A percentile compares a stretch with the other conserved stretches of the same genome.
These are phyloP conservation scores for Coelopa frigida DNA, from an alignment of 1,140 invertebrate genomes.

Conservation along the genomic window DNA sequence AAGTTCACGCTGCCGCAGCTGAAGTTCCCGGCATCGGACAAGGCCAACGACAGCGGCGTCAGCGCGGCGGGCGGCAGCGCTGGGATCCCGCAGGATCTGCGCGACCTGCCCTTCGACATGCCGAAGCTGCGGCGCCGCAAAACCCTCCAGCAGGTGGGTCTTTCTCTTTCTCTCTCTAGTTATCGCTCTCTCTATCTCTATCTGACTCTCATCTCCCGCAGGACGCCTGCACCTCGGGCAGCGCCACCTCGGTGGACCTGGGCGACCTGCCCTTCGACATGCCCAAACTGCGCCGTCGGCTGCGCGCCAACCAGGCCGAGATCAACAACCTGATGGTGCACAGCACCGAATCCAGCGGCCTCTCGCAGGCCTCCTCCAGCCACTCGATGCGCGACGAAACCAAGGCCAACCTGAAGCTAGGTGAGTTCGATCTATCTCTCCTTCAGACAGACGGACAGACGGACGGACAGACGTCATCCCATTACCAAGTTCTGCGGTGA, in stretches of 20 bases:
- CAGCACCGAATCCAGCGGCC: slow-evolving; percentile 57
- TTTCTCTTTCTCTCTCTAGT: too few species aligned
- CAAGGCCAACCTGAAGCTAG: slow-evolving; percentile 41
- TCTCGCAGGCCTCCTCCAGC: slow-evolving; percentile 70
- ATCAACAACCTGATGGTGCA: slow-evolving; percentile 44
- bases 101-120: slow-evolving; percentile 80
- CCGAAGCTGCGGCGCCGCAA: slow-evolving; percentile 73
- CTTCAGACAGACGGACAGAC: too few species aligned
- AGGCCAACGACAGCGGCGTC: slow-evolving; percentile 35
- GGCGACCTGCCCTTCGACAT: slow-evolving; percentile 79
- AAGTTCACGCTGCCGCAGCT: slow-evolving; percentile 52
- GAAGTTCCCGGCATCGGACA: slow-evolving; percentile 41
- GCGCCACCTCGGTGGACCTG: slow-evolving; percentile 66
- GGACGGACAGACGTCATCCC: too few species aligned
- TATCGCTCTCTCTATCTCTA: too few species aligned
- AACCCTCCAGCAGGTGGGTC: slow-evolving; percentile 34
- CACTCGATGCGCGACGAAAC: slow-evolving; percentile 66
- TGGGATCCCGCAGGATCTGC: slow-evolving; percentile 50
- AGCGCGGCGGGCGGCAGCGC: slow-evolving; percentile 24
- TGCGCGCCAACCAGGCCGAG: slow-evolving; percentile 38
- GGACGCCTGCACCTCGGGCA: slow-evolving; percentile 60
- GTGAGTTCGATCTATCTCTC: slow-evolving; percentile 25
- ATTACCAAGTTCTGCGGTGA: too few species aligned
- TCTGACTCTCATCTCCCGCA: slow-evolving; percentile 39
- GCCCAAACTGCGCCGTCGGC: slow-evolving; percentile 71